A percentile compares a stretch with the other conserved stretches of the same genome.
These are phyloP conservation scores for Cataglyphis rosenhaueri DNA, from an alignment of 2,888 invertebrate species.

Conservation along the genomic window DNA sequence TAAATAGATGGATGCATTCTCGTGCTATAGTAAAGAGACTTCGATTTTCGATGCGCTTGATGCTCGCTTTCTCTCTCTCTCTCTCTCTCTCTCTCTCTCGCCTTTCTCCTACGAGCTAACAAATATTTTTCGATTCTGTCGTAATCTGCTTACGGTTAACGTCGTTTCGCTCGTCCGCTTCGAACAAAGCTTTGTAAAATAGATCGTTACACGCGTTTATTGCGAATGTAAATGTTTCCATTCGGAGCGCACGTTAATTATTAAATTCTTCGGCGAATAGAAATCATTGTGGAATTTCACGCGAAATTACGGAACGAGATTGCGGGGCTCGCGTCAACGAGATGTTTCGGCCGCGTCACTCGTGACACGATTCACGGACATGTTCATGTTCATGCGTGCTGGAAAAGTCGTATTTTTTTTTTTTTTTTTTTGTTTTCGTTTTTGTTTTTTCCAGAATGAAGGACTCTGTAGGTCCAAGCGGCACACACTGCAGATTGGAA, in stretches of 20 bases:
- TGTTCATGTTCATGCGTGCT: neutral
- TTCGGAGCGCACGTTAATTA: constrained; percentile 21
- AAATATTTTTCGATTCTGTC: constrained; percentile 51
- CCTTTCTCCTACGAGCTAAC: constrained; percentile 10
- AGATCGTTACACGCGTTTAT: constrained; percentile 40
- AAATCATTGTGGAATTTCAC: constrained; percentile 20
- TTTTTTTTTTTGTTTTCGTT: too few relatives aligned
- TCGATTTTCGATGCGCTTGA: constrained; percentile 52
- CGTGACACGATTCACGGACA: constrained; percentile 7
- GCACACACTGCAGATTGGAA: constrained; percentile 46
- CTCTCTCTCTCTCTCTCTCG: constrained; percentile 6
- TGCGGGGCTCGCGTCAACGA: constrained; percentile 6
- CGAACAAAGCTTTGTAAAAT: constrained; percentile 46
- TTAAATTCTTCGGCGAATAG: constrained; percentile 42
- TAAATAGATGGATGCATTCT: constrained; percentile 39
- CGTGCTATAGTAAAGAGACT: constrained; percentile 19
- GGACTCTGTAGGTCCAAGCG: constrained; percentile 38
- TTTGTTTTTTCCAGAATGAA: constrained; percentile 11
- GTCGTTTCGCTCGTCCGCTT: constrained; percentile 11
- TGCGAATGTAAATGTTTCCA: constrained; percentile 43
- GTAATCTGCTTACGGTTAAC: constrained; percentile 50
- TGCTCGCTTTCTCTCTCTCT: neutral
- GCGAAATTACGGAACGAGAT: constrained; percentile 21
- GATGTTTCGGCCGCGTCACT: neutral
- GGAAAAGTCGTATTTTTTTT: neutral